Evolutionary conservation across 2,797 vertebrate genomes (phyloP).

Genomic region (Glossophaga mutica): DNA sequence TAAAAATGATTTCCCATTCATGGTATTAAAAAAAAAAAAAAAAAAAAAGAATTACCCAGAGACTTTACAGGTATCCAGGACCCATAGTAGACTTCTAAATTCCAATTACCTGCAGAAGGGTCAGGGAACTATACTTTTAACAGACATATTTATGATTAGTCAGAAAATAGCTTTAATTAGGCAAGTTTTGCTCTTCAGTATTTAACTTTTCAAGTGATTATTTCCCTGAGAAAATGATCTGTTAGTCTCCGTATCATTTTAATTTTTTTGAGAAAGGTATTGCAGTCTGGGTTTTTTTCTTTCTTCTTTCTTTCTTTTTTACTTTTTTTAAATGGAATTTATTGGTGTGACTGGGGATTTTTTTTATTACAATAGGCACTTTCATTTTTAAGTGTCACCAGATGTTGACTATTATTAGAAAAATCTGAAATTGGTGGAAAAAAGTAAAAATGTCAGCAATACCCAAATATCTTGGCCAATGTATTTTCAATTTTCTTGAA

Average conservation of each 20-base stretch:
- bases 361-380: not conserved
- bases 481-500: constrained; percentile 94
- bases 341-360: not conserved
- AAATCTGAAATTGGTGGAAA: constrained; percentile 28
- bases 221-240: not conserved
- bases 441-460: constrained; percentile 46
- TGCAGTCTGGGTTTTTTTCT: not conserved
- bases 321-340: not conserved
- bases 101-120: not conserved
- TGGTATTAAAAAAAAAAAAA: too few species aligned
- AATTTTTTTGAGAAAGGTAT: not conserved
- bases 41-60: too few species aligned
- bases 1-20: too few species aligned
- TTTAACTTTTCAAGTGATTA: not conserved
- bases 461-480: constrained; percentile 96
- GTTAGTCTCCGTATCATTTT: not conserved
- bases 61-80: not conserved
- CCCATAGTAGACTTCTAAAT: not conserved
- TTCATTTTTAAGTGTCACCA: not conserved
- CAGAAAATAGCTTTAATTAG: not conserved
- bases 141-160: not conserved
- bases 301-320: not conserved
- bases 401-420: not conserved
- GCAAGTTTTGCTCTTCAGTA: not conserved
- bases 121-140: not conserved